Percentiles rank a stretch among this genome's conserved stretches.
These are phyloP conservation scores for Berghia stephanieae DNA, from an alignment of 1,140 invertebrate genomes.

Conservation along the genomic window DNA sequence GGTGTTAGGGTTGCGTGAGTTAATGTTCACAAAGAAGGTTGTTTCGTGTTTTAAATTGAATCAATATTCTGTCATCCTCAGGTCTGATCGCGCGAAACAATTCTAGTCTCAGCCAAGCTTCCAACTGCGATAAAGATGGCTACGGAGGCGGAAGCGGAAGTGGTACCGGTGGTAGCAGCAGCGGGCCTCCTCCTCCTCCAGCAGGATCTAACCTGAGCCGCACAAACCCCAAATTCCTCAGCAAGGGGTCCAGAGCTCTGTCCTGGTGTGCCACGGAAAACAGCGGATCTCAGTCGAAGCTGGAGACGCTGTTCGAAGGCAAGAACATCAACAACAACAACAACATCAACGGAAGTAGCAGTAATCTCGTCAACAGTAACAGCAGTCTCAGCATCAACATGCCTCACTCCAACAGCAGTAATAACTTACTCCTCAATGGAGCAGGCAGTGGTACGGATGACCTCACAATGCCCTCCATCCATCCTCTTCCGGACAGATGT, in stretches of 20 bases:
- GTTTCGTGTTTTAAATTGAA: too few species aligned
- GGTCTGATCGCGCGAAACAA: too few species aligned
- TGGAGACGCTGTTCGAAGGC: constrained; percentile 33
- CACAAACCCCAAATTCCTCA: not conserved
- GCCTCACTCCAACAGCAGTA: not conserved
- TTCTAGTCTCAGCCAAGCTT: too few species aligned
- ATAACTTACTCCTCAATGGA: too few species aligned
- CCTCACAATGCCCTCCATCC: not conserved
- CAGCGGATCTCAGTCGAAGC: constrained; percentile 21
- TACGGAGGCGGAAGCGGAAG: too few species aligned
- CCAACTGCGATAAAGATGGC: too few species aligned
- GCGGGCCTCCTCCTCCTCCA: too few species aligned
- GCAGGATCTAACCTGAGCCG: too few species aligned
- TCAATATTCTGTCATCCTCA: too few species aligned
- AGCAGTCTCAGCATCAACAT: not conserved
- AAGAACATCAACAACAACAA: not conserved
- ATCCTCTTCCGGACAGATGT: not conserved
- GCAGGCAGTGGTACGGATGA: not conserved
- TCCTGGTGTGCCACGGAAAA: constrained; percentile 32
- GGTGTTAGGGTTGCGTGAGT: too few species aligned
- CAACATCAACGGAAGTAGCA: not conserved
- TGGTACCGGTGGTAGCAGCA: too few species aligned
- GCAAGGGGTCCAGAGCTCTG: constrained; percentile 13
- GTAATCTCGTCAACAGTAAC: not conserved
- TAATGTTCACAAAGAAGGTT: too few species aligned